These are phyloP conservation scores for Chaetodon auriga DNA, from an alignment of 2,113 vertebrate species.

Conservation along the genomic window DNA sequence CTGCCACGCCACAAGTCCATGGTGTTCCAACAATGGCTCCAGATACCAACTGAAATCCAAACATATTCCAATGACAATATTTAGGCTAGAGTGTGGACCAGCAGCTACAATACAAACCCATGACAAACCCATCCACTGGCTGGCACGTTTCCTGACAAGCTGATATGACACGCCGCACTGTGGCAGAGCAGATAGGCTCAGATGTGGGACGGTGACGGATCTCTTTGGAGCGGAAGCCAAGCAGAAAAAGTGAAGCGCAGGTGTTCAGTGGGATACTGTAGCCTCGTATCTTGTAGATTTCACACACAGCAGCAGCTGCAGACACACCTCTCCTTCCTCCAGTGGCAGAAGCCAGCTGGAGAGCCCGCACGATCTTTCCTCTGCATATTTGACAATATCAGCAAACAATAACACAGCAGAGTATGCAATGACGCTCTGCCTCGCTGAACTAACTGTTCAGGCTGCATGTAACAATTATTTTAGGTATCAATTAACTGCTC, in stretches of 20 bases:
- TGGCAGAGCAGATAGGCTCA: conserved; percentile 47
- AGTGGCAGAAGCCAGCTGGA: conserved; percentile 62
- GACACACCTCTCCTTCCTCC: conserved; percentile 52
- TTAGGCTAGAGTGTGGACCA: conserved; percentile 46
- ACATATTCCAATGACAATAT: conserved; percentile 43
- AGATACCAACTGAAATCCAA: conserved; percentile 32
- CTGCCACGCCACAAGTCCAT: neutral
- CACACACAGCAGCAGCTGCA: conserved; percentile 64
- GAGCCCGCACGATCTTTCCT: conserved; percentile 57
- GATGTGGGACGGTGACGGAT: conserved; percentile 75
- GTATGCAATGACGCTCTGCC: conserved; percentile 44
- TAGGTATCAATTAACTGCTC: neutral
- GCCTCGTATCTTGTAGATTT: conserved; percentile 68
- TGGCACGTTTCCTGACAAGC: conserved; percentile 63
- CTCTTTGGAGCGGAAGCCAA: conserved; percentile 74
- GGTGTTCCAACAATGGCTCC: neutral
- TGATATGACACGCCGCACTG: conserved; percentile 52
- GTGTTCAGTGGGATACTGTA: conserved; percentile 81
- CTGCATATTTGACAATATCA: conserved; percentile 28
- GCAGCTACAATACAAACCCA: conserved; percentile 34
- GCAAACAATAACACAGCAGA: conserved; percentile 26
- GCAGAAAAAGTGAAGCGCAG: conserved; percentile 82
- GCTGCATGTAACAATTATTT: neutral
- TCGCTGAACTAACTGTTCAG: conserved; percentile 27
- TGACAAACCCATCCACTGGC: conserved; percentile 25